These are phyloP conservation scores for Calypte anna DNA, from an alignment of 2,113 vertebrate genomes.

Conservation along the genomic window DNA sequence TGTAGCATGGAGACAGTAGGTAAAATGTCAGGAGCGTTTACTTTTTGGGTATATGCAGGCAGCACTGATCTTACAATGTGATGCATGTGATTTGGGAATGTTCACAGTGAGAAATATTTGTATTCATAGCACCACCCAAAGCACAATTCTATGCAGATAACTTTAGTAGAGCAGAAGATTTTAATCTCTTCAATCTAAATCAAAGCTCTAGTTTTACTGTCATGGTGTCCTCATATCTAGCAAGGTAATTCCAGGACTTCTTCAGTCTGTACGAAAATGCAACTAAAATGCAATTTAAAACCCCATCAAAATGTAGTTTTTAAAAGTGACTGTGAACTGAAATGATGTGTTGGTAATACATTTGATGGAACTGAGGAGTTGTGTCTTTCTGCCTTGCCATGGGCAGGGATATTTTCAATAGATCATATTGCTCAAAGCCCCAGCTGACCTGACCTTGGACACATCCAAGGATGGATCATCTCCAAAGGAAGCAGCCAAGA, in stretches of 20 bases:
- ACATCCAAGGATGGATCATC: too few relatives aligned
- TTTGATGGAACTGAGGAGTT: too few relatives aligned
- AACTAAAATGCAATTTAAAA: too few relatives aligned
- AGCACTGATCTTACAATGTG: not conserved
- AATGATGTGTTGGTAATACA: too few relatives aligned
- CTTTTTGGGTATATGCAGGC: not conserved
- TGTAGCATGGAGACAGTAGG: not conserved
- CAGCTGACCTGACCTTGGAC: too few relatives aligned
- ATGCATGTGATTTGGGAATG: not conserved
- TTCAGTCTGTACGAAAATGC: not conserved
- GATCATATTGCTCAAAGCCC: too few relatives aligned
- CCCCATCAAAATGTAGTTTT: too few relatives aligned
- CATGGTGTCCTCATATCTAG: accelerated
- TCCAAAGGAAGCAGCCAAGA: too few relatives aligned
- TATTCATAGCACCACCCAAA: not conserved
- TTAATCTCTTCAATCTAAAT: not conserved
- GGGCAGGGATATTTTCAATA: too few relatives aligned
- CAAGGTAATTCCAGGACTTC: not conserved
- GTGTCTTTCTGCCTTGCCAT: too few relatives aligned
- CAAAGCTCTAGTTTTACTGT: not conserved
- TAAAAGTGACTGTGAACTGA: too few relatives aligned
- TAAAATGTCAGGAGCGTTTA: not conserved
- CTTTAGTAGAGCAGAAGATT: not conserved
- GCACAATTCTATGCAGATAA: not conserved
- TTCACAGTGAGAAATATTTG: not conserved